Percentiles rank a stretch among this genome's conserved stretches.
Evolutionary conservation across 1,140 invertebrate genomes (phyloP).

Genomic region (Heliconius melpomene): DNA sequence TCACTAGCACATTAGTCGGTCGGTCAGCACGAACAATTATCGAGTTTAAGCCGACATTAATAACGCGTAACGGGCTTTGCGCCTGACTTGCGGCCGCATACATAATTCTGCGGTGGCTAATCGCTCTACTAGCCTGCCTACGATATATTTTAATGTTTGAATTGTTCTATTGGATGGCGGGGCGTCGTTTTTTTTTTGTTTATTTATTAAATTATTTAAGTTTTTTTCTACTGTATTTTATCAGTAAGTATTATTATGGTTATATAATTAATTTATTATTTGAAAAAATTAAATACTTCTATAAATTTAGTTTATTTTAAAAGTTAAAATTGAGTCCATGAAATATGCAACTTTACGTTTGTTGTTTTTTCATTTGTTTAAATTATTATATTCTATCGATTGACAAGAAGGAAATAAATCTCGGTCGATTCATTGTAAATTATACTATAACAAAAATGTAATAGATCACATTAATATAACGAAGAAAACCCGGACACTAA

Average conservation of each 20-base stretch:
- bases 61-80: slow-evolving; percentile 48
- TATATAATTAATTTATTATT: no score
- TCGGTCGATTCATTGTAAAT: no score
- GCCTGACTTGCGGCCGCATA: slow-evolving; percentile 47
- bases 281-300: no score
- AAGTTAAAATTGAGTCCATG: no score
- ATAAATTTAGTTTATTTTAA: no score
- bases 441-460: no score
- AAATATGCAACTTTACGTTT: no score
- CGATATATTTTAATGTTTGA: slow-evolving; percentile 38
- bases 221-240: background rate
- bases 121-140: slow-evolving; percentile 41
- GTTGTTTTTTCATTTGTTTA: no score
- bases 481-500: no score
- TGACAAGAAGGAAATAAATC: no score
- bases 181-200: background rate
- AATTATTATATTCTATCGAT: no score
- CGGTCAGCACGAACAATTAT: slow-evolving; percentile 48
- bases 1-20: slow-evolving; percentile 40
- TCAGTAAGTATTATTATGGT: background rate
- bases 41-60: slow-evolving; percentile 49
- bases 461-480: no score
- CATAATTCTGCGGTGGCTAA: slow-evolving; percentile 49
- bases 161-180: slow-evolving; percentile 28
- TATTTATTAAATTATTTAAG: background rate